Conservation (phyloP, 2,888 invertebrate species). For the Minunthozetes semirufus region DNA sequence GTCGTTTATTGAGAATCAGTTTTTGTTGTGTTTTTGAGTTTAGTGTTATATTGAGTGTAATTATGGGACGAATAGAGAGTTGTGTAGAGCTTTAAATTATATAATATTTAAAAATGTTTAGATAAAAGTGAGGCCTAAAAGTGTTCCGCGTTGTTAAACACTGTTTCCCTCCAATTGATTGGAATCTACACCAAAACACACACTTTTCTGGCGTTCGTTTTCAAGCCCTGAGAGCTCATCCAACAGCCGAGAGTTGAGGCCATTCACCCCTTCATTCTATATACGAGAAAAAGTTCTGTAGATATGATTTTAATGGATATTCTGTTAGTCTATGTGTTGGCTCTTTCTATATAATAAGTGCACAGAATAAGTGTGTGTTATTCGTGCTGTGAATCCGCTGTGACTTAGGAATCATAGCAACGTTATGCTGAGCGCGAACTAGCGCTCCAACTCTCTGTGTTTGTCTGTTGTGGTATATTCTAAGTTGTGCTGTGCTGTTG, state of each 20-base stretch:
- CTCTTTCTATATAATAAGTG: not conserved
- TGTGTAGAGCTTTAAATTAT: not conserved
- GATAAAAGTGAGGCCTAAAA: not conserved
- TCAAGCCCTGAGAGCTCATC: not conserved
- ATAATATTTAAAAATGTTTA: slow-evolving; percentile 2
- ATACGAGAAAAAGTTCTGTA: not conserved
- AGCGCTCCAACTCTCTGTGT: not conserved
- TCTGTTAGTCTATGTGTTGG: not conserved
- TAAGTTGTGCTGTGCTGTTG: slow-evolving; percentile 3
- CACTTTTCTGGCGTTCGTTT: not conserved
- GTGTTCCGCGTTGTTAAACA: slow-evolving; percentile 19
- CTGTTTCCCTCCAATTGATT: not conserved
- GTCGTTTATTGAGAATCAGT: not conserved
- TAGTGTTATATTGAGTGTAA: not conserved
- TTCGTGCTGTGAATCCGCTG: not conserved
- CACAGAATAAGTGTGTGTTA: not conserved
- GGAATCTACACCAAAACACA: not conserved
- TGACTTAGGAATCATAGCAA: slow-evolving; percentile 5
- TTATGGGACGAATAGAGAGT: not conserved
- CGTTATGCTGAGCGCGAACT: not conserved
- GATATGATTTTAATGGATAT: slow-evolving; percentile 2
- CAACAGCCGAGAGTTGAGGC: not conserved
- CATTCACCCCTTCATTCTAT: slow-evolving; percentile 23
- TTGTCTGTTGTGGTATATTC: slow-evolving; percentile 8
- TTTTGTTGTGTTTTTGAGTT: not conserved